Base-by-base conservation (phyloP, 2,797 vertebrate genomes). In the Tinamus major region DNA sequence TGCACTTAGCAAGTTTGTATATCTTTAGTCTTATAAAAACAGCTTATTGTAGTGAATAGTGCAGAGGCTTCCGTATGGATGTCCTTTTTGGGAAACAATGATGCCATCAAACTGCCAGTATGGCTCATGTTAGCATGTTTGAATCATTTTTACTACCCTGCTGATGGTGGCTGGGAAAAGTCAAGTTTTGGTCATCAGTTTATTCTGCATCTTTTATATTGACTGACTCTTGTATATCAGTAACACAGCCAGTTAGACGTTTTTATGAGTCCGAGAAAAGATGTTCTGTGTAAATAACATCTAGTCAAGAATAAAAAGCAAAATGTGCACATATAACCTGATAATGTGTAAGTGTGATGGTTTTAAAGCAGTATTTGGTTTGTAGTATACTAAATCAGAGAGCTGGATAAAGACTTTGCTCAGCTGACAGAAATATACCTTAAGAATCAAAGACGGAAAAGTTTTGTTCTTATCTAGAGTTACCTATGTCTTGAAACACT, bases 131-230 rank as follows among this genome's bases (percentile, higher is more conserved):
- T 94, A 91, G 85, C 31, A 48, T 33, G 78, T 74, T 86, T 97
- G 92, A 95, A 94, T 96, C 95, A 96, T 95, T 96, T 97, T 96
- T 97, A 97, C 94, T 95, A 70, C 76, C 42, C 76, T 82, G 77
- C 39, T 92, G 90, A 26, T 91, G 87, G 79, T 96, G 90, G 58
- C 85, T 87, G 46, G 78, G 87, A 93, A 95, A 93, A 96, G 95
- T 78, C 94, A 93, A 80, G 86, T 90, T 96, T 85, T 96, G 81
- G 82, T 92, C 91, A 90, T 96, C 91, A 89, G 61, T 96, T 93
- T 91, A 74, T 93, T 86, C 67, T 74, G 64, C 62, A 33, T 94
- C 91, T 95, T 96, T 97, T 95, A 82, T 95, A 79, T 63, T 95
- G 95, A 92, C 82, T 95, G 92, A 86, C 85, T 95, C 86, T 92